Percentiles rank a stretch among this genome's conserved stretches.
Conservation (phyloP, 2,888 invertebrate species). For the Serripes groenlandicus region DNA sequence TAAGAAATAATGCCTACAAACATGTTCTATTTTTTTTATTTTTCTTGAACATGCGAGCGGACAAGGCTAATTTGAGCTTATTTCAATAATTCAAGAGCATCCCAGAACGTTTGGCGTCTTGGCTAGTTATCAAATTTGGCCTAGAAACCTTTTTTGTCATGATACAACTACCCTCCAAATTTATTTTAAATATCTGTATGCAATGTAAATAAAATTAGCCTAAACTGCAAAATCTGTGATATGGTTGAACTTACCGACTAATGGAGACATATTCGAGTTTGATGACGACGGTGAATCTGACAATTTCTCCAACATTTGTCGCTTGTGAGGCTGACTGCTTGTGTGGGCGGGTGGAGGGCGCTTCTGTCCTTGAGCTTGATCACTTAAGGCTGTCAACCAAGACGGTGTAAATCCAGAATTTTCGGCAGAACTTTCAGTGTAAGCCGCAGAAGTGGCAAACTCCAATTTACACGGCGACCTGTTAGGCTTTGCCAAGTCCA, state of each 20-base stretch:
- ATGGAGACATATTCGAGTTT: conserved; percentile 65
- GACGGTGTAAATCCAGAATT: conserved; percentile 32
- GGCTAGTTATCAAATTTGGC: too few species aligned
- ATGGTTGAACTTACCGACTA: conserved; percentile 55
- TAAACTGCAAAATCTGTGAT: background rate
- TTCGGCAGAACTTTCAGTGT: background rate
- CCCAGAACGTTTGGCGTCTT: too few species aligned
- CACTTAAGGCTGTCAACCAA: conserved; percentile 61
- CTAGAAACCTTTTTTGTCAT: too few species aligned
- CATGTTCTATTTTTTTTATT: too few species aligned
- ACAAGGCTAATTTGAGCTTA: too few species aligned
- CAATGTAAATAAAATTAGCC: too few species aligned
- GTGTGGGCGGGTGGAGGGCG: conserved; percentile 56
- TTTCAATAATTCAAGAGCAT: too few species aligned
- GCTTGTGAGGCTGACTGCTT: conserved; percentile 46
- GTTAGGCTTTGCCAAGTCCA: background rate
- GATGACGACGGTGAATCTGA: conserved; percentile 57
- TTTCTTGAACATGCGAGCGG: too few species aligned
- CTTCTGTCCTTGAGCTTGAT: conserved; percentile 58
- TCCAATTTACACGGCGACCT: background rate
- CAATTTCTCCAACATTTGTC: conserved; percentile 47
- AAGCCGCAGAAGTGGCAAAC: background rate
- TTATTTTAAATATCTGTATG: too few species aligned
- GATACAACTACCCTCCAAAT: too few species aligned
- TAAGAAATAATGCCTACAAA: too few species aligned